Conservation (phyloP, 2,888 invertebrate genomes). For the Tetragonula carbonaria region DNA sequence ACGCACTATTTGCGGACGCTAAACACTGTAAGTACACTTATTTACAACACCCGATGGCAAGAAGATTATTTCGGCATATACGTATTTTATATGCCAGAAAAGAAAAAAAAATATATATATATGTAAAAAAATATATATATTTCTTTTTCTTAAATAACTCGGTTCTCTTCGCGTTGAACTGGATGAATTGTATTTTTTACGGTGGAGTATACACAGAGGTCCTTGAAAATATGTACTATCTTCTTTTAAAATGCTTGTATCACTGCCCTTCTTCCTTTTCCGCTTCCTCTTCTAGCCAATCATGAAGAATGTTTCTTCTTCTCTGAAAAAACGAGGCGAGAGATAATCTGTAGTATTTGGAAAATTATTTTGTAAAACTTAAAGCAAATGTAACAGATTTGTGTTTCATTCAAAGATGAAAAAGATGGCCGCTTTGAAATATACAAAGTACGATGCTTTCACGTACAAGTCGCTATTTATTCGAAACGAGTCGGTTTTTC, state of each 20-base stretch:
- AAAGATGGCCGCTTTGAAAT: constrained; percentile 9
- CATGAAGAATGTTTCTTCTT: constrained; percentile 77
- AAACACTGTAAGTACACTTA: constrained; percentile 84
- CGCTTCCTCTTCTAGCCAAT: constrained; percentile 77
- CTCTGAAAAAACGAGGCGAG: constrained; percentile 74
- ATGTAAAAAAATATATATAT: constrained; percentile 55
- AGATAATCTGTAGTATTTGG: background rate
- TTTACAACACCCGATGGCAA: constrained; percentile 83
- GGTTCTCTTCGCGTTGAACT: constrained; percentile 44
- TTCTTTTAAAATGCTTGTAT: constrained; percentile 56
- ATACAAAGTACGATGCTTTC: constrained; percentile 23
- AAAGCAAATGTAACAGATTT: constrained; percentile 40
- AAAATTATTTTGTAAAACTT: background rate
- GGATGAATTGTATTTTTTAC: constrained; percentile 51
- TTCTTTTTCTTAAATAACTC: constrained; percentile 53
- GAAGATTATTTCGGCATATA: constrained; percentile 67
- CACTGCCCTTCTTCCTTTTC: constrained; percentile 70
- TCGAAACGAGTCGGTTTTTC: background rate
- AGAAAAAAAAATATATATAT: constrained; percentile 51
- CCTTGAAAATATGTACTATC: constrained; percentile 64
- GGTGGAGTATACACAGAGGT: constrained; percentile 51
- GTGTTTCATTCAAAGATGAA: constrained; percentile 20
- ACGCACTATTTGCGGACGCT: constrained; percentile 80
- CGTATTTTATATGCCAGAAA: constrained; percentile 41
- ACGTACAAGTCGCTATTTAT: constrained; percentile 13